Conservation (phyloP, 2,113 vertebrate species). For the Cairina moschata region DNA sequence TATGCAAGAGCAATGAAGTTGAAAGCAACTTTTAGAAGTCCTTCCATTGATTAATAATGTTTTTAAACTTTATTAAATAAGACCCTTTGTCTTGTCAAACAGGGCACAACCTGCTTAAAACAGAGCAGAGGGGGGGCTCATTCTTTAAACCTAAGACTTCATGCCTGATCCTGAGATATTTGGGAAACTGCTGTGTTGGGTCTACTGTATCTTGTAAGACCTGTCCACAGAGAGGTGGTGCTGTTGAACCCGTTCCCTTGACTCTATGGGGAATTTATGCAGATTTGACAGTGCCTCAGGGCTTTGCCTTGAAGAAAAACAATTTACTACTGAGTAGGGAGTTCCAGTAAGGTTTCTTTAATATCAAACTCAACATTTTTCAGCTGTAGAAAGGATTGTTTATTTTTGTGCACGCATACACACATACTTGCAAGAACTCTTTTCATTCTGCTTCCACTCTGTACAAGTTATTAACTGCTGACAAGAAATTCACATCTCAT, state of each 20-base stretch:
- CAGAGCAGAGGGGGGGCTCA: background rate
- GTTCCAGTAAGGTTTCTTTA: conserved; percentile 38
- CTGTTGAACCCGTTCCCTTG: background rate
- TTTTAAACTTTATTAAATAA: background rate
- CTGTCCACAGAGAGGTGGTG: background rate
- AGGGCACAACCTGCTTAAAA: background rate
- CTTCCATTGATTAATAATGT: background rate
- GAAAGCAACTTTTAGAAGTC: background rate
- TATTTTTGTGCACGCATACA: conserved; percentile 8
- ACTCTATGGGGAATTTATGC: background rate
- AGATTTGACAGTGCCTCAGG: conserved; percentile 36
- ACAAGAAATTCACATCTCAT: conserved; percentile 84
- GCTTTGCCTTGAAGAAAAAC: background rate
- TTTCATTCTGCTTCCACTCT: conserved; percentile 51
- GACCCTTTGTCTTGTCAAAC: background rate
- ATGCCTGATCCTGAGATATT: background rate
- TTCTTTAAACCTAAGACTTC: background rate
- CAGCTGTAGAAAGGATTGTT: conserved; percentile 51
- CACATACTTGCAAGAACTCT: conserved; percentile 21
- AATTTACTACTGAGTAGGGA: conserved; percentile 38
- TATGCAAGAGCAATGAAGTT: background rate
- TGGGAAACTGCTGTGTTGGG: background rate
- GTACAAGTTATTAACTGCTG: conserved; percentile 82
- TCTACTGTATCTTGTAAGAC: background rate
- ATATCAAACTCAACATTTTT: conserved; percentile 52